Evolutionary conservation across 2,888 invertebrate species (phyloP).

Genomic region (Strigamia crassipes): DNA sequence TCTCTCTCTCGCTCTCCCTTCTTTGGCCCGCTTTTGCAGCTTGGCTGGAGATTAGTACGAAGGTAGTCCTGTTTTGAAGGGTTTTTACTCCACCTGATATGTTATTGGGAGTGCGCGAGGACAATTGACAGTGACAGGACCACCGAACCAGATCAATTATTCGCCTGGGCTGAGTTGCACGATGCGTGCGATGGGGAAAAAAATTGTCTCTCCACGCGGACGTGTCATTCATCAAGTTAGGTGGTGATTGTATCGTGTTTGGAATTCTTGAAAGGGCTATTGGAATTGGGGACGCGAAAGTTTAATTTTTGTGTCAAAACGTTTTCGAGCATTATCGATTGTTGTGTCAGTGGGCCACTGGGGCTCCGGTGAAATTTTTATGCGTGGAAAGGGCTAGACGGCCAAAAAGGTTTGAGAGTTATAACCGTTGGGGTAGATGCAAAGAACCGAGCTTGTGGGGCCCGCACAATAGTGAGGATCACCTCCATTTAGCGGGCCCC

Average conservation of each 20-base stretch:
- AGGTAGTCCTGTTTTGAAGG: neutral
- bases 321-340: no score
- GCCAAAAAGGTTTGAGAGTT: neutral
- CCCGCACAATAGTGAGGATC: no score
- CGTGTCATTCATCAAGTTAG: neutral
- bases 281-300: no score
- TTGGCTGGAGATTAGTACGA: neutral
- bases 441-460: no score
- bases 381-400: no score
- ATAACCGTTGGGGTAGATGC: no score
- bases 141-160: constrained; percentile 5
- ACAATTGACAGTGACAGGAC: constrained; percentile 12
- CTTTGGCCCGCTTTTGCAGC: neutral
- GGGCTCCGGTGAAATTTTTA: no score
- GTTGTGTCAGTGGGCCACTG: no score
- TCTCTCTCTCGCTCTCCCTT: neutral
- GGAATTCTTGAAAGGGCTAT: neutral
- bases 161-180: neutral
- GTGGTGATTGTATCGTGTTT: constrained; percentile 3
- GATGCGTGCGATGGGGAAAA: neutral
- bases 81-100: neutral
- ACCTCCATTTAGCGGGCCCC: no score
- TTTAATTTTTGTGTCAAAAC: no score
- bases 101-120: neutral
- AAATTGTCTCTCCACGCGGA: neutral